phyloP scores from a whole-genome alignment of 2,888 invertebrate genomes.

The Tenthredo livida region DNA sequence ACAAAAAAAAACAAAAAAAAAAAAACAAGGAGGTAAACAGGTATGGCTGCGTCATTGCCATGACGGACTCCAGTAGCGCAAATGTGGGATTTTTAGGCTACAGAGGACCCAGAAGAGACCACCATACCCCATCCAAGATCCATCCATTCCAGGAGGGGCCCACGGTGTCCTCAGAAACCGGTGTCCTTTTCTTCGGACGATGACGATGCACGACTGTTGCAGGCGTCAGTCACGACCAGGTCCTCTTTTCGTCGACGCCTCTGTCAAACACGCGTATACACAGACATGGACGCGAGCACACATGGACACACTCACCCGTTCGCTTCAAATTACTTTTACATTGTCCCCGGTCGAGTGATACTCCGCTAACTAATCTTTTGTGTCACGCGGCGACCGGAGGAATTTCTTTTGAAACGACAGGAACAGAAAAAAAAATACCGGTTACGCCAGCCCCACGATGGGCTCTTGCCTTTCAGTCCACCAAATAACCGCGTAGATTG shows the following conservation, averaged over 20 bases:
- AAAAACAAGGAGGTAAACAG: constrained; percentile 21
- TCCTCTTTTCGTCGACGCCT: constrained; percentile 29
- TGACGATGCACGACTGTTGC: constrained; percentile 56
- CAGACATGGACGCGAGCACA: constrained; percentile 38
- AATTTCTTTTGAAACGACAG: constrained; percentile 57
- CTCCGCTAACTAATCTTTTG: constrained; percentile 55
- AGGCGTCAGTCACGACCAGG: constrained; percentile 51
- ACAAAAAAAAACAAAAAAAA: constrained; percentile 8
- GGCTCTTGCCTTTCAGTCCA: constrained; percentile 15
- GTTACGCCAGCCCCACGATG: constrained; percentile 16
- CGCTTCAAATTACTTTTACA: constrained; percentile 62
- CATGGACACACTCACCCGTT: constrained; percentile 49
- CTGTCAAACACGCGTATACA: constrained; percentile 36
- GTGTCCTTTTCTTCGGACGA: constrained; percentile 58
- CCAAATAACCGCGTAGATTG: constrained; percentile 40
- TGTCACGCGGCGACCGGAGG: constrained; percentile 52
- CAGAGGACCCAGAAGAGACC: constrained; percentile 26
- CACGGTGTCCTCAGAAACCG: constrained; percentile 56
- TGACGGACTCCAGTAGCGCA: constrained; percentile 35
- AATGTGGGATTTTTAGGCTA: constrained; percentile 19
- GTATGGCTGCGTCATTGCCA: constrained; percentile 18
- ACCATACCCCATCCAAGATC: constrained; percentile 21
- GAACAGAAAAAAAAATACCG: constrained; percentile 49
- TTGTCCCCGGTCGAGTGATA: constrained; percentile 59
- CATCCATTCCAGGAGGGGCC: constrained; percentile 53